Percentiles rank a stretch among this genome's conserved stretches.
Conservation (phyloP, 2,113 vertebrate genomes). For the Oreotrochilus melanogaster region DNA sequence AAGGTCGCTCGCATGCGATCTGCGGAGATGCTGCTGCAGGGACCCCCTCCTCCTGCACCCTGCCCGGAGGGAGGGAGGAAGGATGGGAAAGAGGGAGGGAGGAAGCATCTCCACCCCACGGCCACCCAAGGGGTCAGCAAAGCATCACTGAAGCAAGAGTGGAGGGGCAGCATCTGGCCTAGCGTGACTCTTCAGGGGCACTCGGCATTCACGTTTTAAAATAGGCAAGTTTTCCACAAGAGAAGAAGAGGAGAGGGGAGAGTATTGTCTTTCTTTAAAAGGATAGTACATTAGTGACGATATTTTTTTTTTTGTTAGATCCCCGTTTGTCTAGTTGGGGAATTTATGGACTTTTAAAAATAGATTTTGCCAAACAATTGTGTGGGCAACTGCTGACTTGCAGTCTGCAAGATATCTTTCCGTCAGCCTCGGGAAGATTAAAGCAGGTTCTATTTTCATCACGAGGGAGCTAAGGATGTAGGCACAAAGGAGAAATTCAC, state of each 20-base stretch:
- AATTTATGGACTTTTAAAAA: conserved; percentile 78
- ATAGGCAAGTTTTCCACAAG: background rate
- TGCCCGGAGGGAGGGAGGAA: background rate
- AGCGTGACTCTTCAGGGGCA: background rate
- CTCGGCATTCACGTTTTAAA: background rate
- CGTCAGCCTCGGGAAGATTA: conserved; percentile 67
- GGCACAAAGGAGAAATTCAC: conserved; percentile 72
- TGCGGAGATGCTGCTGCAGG: background rate
- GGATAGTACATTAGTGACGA: conserved; percentile 9
- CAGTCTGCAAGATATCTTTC: conserved; percentile 73
- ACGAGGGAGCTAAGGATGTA: conserved; percentile 40
- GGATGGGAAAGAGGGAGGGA: too few relatives aligned
- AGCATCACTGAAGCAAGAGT: accelerated
- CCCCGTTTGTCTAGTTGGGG: conserved; percentile 54
- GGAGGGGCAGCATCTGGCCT: background rate
- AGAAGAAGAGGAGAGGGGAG: background rate
- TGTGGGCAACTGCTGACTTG: conserved; percentile 77
- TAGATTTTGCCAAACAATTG: conserved; percentile 77
- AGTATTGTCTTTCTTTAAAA: conserved; percentile 12
- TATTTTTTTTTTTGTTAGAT: background rate
- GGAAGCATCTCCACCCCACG: accelerated
- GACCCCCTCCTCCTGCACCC: background rate
- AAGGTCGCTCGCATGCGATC: conserved; percentile 26
- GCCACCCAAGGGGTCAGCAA: accelerated
- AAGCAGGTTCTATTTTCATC: conserved; percentile 76